Conservation (phyloP, 2,888 invertebrate genomes). For the Microchrysa polita region DNA sequence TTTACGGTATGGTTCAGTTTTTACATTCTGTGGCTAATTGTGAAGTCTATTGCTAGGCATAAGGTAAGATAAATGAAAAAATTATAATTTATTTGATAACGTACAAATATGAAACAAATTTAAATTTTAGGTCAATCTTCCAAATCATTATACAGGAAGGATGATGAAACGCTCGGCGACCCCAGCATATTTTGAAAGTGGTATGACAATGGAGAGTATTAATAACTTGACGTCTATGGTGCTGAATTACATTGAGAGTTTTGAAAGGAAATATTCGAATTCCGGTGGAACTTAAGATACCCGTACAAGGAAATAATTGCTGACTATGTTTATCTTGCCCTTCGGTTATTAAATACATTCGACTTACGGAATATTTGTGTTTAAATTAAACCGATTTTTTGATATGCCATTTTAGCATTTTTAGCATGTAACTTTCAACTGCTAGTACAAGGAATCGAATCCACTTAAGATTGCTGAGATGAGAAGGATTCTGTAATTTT, state of each 20-base stretch:
- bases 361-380: no score
- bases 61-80: slow-evolving; percentile 64
- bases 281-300: neutral
- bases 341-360: no score
- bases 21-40: slow-evolving; percentile 72
- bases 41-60: slow-evolving; percentile 75
- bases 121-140: slow-evolving; percentile 60
- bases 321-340: no score
- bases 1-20: slow-evolving; percentile 72
- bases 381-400: no score
- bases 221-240: slow-evolving; percentile 60
- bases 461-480: no score
- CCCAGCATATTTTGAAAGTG: slow-evolving; percentile 53
- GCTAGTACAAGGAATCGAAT: no score
- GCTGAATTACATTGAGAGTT: slow-evolving; percentile 61
- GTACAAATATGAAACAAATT: slow-evolving; percentile 33
- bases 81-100: neutral
- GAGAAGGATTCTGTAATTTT: no score
- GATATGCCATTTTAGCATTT: no score
- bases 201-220: slow-evolving; percentile 57
- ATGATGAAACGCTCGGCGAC: slow-evolving; percentile 45
- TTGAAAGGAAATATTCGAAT: slow-evolving; percentile 57
- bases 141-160: slow-evolving; percentile 57
- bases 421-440: no score
- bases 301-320: no score